These are phyloP conservation scores for Spheniscus humboldti DNA, from an alignment of 2,797 vertebrate species.

Conservation along the genomic window DNA sequence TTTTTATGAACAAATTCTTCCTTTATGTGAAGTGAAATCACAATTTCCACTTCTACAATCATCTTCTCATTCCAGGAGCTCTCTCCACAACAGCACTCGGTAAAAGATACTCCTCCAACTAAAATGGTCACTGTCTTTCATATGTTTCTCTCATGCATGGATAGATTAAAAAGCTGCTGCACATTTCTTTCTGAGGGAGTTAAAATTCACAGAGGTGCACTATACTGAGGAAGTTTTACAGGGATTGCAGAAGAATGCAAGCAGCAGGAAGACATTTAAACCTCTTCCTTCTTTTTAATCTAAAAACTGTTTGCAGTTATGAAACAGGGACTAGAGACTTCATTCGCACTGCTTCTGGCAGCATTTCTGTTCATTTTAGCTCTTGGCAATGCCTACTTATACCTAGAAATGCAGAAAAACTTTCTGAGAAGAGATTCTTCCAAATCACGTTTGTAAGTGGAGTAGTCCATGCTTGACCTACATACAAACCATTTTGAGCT, in stretches of 20 bases:
- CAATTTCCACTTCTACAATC: neutral
- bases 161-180: neutral
- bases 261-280: neutral
- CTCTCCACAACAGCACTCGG: neutral
- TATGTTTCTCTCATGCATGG: neutral
- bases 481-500: constrained; percentile 16
- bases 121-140: neutral
- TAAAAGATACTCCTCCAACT: neutral
- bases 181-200: neutral
- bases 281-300: neutral
- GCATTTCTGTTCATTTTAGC: neutral
- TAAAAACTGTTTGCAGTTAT: neutral
- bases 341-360: neutral
- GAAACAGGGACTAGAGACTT: neutral
- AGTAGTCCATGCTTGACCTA: constrained; percentile 54
- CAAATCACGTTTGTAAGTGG: neutral
- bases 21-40: neutral
- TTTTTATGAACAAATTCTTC: neutral
- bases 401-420: constrained; percentile 21
- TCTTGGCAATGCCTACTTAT: neutral
- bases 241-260: neutral
- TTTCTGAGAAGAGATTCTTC: neutral
- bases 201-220: neutral
- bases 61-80: neutral
- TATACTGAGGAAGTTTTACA: neutral